Evolutionary conservation across 2,113 vertebrate genomes (phyloP).

Genomic region (Callaeas wilsoni): DNA sequence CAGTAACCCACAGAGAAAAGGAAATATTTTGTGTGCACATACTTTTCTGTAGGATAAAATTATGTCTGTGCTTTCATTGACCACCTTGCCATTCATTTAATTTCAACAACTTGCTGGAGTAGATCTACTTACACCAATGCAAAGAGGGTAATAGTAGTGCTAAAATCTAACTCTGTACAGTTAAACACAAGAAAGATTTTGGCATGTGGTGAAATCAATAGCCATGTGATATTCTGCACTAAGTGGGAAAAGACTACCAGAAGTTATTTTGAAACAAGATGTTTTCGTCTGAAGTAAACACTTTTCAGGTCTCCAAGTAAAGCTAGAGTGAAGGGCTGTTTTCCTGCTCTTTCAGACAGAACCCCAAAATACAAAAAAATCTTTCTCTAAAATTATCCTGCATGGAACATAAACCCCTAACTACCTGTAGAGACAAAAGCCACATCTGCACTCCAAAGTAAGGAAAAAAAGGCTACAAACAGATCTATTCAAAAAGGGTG

Average conservation of each 20-base stretch:
- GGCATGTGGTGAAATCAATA: neutral
- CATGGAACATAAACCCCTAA: neutral
- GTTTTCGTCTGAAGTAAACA: neutral
- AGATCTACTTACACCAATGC: neutral
- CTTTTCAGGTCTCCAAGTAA: neutral
- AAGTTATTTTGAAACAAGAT: neutral
- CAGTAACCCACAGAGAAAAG: neutral
- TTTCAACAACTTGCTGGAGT: neutral
- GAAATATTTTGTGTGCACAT: neutral
- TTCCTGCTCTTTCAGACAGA: neutral
- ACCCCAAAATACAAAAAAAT: neutral
- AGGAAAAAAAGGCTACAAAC: neutral
- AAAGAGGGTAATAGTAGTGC: neutral
- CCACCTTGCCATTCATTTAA: neutral
- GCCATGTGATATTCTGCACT: neutral
- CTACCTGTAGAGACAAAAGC: neutral
- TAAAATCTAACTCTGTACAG: neutral
- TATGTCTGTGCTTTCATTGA: neutral
- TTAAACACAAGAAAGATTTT: neutral
- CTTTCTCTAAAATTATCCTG: neutral
- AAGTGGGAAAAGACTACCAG: neutral
- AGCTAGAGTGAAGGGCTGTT: neutral
- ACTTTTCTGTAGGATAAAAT: neutral
- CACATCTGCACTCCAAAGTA: neutral
- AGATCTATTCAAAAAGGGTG: neutral